phyloP scores from a whole-genome alignment of 2,113 vertebrate species.

The Phrynosoma blainvillii region DNA sequence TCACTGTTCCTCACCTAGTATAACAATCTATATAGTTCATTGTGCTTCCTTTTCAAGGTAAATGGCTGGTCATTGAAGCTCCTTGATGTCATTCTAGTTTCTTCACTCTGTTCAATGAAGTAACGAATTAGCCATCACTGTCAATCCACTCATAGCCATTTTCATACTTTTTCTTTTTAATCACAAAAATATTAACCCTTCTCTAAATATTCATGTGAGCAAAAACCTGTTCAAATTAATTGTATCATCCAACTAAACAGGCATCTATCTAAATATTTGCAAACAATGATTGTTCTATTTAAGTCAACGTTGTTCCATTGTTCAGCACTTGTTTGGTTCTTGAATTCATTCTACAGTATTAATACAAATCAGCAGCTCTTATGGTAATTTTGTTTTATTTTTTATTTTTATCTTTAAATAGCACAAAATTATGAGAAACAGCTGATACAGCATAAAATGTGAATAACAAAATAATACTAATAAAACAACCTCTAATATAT shows the following conservation, averaged over 20 bases:
- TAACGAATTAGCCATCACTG: slow-evolving; percentile 12
- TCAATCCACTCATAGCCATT: background rate
- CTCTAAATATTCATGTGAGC: slow-evolving; percentile 4
- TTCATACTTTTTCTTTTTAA: background rate
- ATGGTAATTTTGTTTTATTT: background rate
- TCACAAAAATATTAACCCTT: background rate
- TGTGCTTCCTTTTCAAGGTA: background rate
- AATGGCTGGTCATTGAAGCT: background rate
- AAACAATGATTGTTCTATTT: slow-evolving; percentile 1
- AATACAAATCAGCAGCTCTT: background rate
- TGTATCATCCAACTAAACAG: background rate
- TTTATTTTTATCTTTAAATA: background rate
- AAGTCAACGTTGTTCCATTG: background rate
- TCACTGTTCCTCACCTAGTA: background rate
- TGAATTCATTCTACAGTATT: background rate
- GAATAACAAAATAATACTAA: background rate
- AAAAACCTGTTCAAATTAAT: slow-evolving; percentile 11
- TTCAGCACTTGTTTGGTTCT: background rate
- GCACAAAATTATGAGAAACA: background rate
- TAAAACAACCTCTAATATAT: background rate
- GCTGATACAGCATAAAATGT: background rate
- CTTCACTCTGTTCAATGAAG: background rate
- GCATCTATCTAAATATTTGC: slow-evolving; percentile 1
- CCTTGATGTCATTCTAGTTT: slow-evolving; percentile 1
- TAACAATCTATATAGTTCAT: background rate